Conservation (phyloP, 2,797 vertebrate species). For the Eidolon dupreanum region DNA sequence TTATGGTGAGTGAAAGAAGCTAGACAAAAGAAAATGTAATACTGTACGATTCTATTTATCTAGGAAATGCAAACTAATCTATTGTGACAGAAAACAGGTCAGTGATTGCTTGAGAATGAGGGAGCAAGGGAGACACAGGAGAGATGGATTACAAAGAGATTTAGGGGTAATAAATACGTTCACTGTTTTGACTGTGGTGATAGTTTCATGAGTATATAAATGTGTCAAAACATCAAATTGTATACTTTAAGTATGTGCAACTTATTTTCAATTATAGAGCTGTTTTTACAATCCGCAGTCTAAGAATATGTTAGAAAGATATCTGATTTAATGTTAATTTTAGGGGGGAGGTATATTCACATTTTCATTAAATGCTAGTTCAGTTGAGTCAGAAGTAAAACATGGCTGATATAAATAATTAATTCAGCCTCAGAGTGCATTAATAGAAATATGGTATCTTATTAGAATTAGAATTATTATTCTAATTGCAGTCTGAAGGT, state of each 20-base stretch:
- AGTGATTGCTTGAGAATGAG: not conserved
- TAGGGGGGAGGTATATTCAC: not conserved
- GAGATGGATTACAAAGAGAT: not conserved
- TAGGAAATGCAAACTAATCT: not conserved
- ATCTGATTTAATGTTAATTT: not conserved
- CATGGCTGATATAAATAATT: not conserved
- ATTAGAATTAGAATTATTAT: not conserved
- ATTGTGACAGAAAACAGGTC: not conserved
- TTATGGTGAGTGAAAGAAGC: not conserved
- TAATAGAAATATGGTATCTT: not conserved
- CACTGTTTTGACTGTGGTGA: not conserved
- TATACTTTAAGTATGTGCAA: not conserved
- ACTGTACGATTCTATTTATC: not conserved
- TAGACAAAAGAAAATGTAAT: not conserved
- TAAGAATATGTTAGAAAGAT: not conserved
- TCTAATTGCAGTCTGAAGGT: not conserved
- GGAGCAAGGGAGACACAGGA: not conserved
- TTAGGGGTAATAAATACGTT: not conserved
- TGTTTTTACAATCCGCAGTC: not conserved
- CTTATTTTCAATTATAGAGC: not conserved
- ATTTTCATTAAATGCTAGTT: constrained; percentile 11
- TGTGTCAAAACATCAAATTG: not conserved
- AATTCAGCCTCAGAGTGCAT: not conserved
- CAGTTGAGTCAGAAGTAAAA: constrained; percentile 3
- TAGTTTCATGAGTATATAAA: not conserved